Evolutionary conservation across 2,888 invertebrate species (phyloP).

Genomic region (Trichogramma dendrolimi): DNA sequence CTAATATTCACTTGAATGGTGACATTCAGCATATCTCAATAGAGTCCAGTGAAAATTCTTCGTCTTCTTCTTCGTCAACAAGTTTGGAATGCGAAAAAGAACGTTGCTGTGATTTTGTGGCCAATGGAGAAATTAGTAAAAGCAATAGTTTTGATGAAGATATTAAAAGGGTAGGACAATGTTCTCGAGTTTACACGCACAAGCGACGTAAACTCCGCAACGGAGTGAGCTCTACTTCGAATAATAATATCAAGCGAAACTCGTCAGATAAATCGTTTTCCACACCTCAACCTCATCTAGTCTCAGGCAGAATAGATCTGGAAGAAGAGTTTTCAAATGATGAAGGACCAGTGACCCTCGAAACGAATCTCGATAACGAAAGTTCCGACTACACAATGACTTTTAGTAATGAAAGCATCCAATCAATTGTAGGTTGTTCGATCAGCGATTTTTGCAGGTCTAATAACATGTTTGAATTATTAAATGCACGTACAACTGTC

Average conservation of each 20-base stretch:
- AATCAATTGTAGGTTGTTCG: constrained; percentile 41
- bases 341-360: constrained; percentile 41
- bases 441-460: constrained; percentile 30
- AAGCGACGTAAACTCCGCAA: constrained; percentile 42
- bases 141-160: constrained; percentile 25
- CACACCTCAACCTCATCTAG: constrained; percentile 29
- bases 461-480: constrained; percentile 15
- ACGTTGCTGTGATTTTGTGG: constrained; percentile 38
- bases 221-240: constrained; percentile 30
- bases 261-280: constrained; percentile 21
- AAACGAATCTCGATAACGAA: constrained; percentile 42
- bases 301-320: constrained; percentile 44
- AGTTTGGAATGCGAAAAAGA: constrained; percentile 10
- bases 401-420: constrained; percentile 42
- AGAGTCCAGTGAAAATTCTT: constrained; percentile 6
- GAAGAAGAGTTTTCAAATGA: constrained; percentile 38
- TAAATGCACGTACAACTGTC: constrained; percentile 14
- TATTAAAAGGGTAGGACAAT: constrained; percentile 40
- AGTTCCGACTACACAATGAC: constrained; percentile 44
- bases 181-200: constrained; percentile 46
- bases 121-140: constrained; percentile 25
- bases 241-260: constrained; percentile 25
- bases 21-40: no score
- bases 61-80: constrained; percentile 7
- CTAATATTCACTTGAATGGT: not conserved